These are phyloP conservation scores for Acomys russatus DNA, from an alignment of 2,797 vertebrate genomes.

Conservation along the genomic window DNA sequence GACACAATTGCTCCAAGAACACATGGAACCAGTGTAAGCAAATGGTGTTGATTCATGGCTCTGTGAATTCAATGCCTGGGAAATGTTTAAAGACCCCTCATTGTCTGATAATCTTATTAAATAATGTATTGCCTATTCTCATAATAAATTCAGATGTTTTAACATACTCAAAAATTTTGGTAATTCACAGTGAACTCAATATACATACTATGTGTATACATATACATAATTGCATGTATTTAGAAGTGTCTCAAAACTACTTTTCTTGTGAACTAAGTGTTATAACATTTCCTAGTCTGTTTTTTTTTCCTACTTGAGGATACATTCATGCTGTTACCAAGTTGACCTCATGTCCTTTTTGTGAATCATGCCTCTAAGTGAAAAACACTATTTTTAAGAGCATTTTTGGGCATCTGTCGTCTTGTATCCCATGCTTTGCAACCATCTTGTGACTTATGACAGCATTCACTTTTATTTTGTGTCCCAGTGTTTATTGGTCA, in stretches of 20 bases:
- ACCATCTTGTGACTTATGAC: background rate
- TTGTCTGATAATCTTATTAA: constrained; percentile 48
- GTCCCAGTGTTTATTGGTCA: background rate
- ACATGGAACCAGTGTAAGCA: constrained; percentile 37
- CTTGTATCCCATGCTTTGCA: background rate
- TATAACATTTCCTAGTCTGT: background rate
- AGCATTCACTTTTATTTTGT: background rate
- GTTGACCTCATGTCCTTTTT: background rate
- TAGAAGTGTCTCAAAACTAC: background rate
- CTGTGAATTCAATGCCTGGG: constrained; percentile 55
- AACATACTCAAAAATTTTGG: constrained; percentile 17
- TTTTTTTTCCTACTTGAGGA: background rate
- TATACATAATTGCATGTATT: background rate
- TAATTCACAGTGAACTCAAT: background rate
- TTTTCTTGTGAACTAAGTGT: background rate
- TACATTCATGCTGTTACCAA: background rate
- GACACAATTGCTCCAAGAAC: constrained; percentile 38
- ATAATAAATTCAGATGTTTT: constrained; percentile 63
- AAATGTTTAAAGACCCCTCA: background rate
- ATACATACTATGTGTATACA: background rate
- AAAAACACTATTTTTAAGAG: background rate
- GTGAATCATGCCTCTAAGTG: background rate
- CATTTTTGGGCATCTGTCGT: background rate
- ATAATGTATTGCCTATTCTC: constrained; percentile 46
- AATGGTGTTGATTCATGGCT: constrained; percentile 64